These are phyloP conservation scores for Silurus aristotelis DNA, from an alignment of 2,797 vertebrate genomes.

Conservation along the genomic window DNA sequence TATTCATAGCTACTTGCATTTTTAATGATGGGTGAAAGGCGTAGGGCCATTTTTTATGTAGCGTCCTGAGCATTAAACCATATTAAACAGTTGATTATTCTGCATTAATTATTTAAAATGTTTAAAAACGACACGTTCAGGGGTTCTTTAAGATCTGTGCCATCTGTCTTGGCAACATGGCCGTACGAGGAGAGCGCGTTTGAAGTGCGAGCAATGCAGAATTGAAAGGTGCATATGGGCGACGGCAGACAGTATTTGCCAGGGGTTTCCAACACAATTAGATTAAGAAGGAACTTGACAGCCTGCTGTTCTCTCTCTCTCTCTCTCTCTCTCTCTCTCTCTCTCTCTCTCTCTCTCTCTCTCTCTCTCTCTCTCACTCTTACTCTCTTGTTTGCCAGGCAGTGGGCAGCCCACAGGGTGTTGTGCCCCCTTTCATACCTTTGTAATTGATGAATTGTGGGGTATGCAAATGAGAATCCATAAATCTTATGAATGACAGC, in stretches of 20 bases:
- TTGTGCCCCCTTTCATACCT: constrained; percentile 97
- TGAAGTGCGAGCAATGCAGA: constrained; percentile 27
- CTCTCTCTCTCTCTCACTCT: constrained; percentile 6
- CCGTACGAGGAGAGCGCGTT: constrained; percentile 2
- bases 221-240: constrained; percentile 50
- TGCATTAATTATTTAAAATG: constrained; percentile 9
- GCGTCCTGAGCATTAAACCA: constrained; percentile 9
- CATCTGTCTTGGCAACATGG: constrained; percentile 35
- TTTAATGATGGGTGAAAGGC: constrained; percentile 9
- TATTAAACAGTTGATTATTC: constrained; percentile 25
- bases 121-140: constrained; percentile 12
- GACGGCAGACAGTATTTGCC: constrained; percentile 50
- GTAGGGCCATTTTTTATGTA: not conserved
- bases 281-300: constrained; percentile 48
- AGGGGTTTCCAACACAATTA: constrained; percentile 47
- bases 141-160: constrained; percentile 30
- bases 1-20: not conserved
- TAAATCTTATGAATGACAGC: constrained; percentile 99
- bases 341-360: constrained; percentile 28
- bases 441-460: constrained; percentile 99
- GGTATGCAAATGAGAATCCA: constrained; percentile 99
- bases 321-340: not conserved
- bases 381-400: constrained; percentile 50
- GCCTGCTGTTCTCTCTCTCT: constrained; percentile 5
- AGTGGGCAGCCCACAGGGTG: constrained; percentile 52